Evolutionary conservation across 2,113 vertebrate genomes (phyloP).

Genomic region (Taurulus bubalis): DNA sequence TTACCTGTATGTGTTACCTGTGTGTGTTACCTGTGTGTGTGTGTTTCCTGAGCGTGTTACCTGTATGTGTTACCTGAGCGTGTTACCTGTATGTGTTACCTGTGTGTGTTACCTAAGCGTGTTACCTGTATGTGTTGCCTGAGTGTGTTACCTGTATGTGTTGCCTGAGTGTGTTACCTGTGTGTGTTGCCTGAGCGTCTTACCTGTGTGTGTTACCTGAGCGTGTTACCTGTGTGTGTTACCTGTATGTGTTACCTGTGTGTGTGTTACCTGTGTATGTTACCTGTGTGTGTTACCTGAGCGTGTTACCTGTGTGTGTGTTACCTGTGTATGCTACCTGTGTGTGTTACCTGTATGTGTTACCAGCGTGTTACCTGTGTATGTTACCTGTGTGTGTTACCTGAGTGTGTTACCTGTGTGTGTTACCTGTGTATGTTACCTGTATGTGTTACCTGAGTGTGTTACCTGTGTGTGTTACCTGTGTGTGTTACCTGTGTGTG

Average conservation of each 20-base stretch:
- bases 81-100: neutral
- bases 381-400: too few species aligned
- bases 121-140: neutral
- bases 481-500: neutral
- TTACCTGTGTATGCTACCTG: neutral
- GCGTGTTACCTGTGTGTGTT: neutral
- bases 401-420: neutral
- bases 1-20: neutral
- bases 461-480: neutral
- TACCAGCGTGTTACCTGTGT: neutral
- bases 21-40: neutral
- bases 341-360: neutral
- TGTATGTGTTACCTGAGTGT: neutral
- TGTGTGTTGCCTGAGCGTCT: too few species aligned
- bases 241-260: too few species aligned
- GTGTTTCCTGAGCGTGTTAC: neutral
- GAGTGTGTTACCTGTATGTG: neutral
- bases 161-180: neutral
- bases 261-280: neutral
- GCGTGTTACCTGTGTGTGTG: neutral
- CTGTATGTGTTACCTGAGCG: neutral
- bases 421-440: neutral
- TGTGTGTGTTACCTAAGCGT: neutral
- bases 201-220: neutral
- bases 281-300: neutral